These are phyloP conservation scores for Cepaea hortensis DNA, from an alignment of 2,888 invertebrate genomes.

Conservation along the genomic window DNA sequence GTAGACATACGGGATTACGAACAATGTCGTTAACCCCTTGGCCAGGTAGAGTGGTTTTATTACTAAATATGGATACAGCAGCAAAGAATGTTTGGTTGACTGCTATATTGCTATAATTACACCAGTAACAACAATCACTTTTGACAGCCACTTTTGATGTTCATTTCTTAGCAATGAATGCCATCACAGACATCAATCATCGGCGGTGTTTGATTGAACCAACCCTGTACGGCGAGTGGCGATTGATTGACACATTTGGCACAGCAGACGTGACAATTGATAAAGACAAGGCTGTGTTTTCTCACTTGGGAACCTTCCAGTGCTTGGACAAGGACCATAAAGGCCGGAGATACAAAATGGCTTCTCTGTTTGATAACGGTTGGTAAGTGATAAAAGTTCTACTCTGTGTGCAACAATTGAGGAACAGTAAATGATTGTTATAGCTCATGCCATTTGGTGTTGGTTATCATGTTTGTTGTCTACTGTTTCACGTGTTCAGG, in stretches of 20 bases:
- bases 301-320: slow-evolving; percentile 65
- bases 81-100: too few species aligned
- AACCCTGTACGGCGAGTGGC: slow-evolving; percentile 67
- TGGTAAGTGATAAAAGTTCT: slow-evolving; percentile 61
- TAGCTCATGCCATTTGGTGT: too few species aligned
- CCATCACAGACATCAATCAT: slow-evolving; percentile 17
- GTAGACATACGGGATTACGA: too few species aligned
- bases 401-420: neutral
- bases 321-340: slow-evolving; percentile 66
- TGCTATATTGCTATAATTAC: too few species aligned
- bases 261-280: slow-evolving; percentile 65
- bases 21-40: too few species aligned
- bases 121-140: too few species aligned
- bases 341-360: slow-evolving; percentile 66
- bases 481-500: neutral
- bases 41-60: too few species aligned
- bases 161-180: neutral
- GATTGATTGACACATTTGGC: slow-evolving; percentile 63
- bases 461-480: neutral
- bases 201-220: slow-evolving; percentile 65
- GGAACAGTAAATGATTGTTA: neutral
- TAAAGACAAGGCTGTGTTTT: slow-evolving; percentile 62
- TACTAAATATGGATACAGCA: too few species aligned
- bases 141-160: too few species aligned
- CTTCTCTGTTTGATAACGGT: slow-evolving; percentile 70